Evolutionary conservation across 1,140 invertebrate genomes (phyloP), one percentile per base, ranked within the genome.

Genomic region (Scaptodrosophila lebanonensis): DNA sequence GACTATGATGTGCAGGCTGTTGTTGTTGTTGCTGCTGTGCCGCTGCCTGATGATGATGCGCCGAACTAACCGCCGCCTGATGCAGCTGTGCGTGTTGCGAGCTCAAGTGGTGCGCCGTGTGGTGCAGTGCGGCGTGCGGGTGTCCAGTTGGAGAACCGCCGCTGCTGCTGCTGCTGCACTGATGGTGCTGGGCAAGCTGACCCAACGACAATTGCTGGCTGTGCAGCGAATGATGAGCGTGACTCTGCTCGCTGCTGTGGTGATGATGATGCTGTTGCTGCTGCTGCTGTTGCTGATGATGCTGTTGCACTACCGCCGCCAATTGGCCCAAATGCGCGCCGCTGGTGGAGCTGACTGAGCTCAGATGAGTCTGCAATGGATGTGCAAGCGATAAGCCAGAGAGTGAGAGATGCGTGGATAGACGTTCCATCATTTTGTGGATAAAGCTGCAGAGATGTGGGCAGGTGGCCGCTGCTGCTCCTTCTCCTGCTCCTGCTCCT

Each of bases 351-450:
- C 76, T 63, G 30, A 70, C 63, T 32, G 75, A 68, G 53, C 75
- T 64, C 58, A 76, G 57, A 76, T 82, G 75, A 60, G 60, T 61
- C 69, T 82, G 75, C 49, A 86, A 62, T 50, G 85, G 85, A 76
- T 87, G 86, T 52, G 86, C 68, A 53, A 87, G 75, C 65, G 86
- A 87, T 60, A 87, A 64, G 58, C 86, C 86, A 45, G 86, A 84
- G 47, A 87, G 63, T 48, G 86, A 87, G 61, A 87, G 54, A 38
- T 82, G 75, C 50, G 86, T 86, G 58, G 85, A 86, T 63, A 87
- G 83, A 62, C 85, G 84, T 70, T 87, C 86, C 86, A 87, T 87
- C 85, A 87, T 87, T 84, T 73, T 75, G 39, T 51, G 29, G 49
- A 79, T 35, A 68, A 53, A 66, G 57, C 54, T 39, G 56, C 61